phyloP scores from a whole-genome alignment of 2,888 invertebrate species.

The Drosophila maculinotata region DNA sequence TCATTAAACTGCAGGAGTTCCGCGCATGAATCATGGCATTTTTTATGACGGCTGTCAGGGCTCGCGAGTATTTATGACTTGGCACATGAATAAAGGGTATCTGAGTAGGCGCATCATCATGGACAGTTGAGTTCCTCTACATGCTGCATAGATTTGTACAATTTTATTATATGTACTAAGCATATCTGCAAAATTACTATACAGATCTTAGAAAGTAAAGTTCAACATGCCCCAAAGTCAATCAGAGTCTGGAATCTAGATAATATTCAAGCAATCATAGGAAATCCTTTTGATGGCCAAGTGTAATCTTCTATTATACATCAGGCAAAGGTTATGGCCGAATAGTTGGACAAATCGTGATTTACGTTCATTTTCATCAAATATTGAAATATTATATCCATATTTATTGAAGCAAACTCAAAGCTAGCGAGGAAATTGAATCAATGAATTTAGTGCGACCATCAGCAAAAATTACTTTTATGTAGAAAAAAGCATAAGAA shows the following conservation, averaged over 20 bases:
- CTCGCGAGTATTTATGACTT: conserved; percentile 67
- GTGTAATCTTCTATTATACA: conserved; percentile 5
- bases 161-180: background rate
- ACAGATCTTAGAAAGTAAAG: no score
- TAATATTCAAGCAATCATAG: no score
- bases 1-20: conserved; percentile 65
- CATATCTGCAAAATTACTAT: background rate
- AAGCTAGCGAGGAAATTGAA: conserved; percentile 71
- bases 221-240: no score
- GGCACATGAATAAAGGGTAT: conserved; percentile 17
- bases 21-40: conserved; percentile 66
- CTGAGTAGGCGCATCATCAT: background rate
- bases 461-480: conserved; percentile 79
- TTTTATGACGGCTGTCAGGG: conserved; percentile 65
- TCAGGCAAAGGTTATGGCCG: conserved; percentile 1
- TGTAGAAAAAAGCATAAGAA: conserved; percentile 59
- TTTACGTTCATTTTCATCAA: conserved; percentile 64
- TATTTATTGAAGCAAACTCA: conserved; percentile 57
- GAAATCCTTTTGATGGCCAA: conserved; percentile 17
- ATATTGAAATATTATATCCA: conserved; percentile 80
- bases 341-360: conserved; percentile 53
- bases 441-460: conserved; percentile 77
- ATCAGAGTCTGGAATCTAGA: no score
- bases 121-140: no score
- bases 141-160: no score